Percentiles rank a stretch among this genome's conserved stretches.
Evolutionary conservation across 2,888 invertebrate species (phyloP).

Genomic region (Acrocera orbiculus): DNA sequence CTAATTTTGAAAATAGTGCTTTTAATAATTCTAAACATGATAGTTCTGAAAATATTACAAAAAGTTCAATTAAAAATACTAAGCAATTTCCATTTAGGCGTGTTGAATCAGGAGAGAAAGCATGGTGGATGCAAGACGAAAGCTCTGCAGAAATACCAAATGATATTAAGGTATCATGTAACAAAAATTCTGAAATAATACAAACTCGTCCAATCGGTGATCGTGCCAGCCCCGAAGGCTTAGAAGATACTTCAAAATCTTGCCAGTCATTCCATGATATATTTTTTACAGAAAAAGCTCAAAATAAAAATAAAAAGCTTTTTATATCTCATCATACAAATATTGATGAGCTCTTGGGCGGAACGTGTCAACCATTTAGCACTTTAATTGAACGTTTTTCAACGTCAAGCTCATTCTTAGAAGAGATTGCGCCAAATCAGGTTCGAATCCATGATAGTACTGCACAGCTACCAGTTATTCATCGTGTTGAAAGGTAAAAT

Average conservation of each 20-base stretch:
- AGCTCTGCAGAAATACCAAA: conserved; percentile 17
- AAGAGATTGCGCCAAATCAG: conserved; percentile 60
- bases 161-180: conserved; percentile 5
- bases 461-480: conserved; percentile 49
- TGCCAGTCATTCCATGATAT: too few species aligned
- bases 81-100: too few species aligned
- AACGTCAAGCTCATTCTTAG: conserved; percentile 36
- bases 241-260: conserved; percentile 37
- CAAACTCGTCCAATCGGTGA: conserved; percentile 46
- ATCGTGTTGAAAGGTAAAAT: conserved; percentile 41
- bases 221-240: conserved; percentile 63
- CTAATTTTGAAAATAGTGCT: too few species aligned
- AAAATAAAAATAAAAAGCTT: conserved; percentile 21
- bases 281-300: too few species aligned
- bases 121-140: conserved; percentile 12
- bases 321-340: conserved; percentile 75
- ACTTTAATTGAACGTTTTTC: conserved; percentile 43
- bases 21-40: too few species aligned
- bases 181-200: conserved; percentile 39
- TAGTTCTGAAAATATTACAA: conserved; percentile 1
- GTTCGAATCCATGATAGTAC: conserved; percentile 66
- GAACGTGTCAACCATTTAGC: conserved; percentile 39
- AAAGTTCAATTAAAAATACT: too few species aligned
- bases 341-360: conserved; percentile 77
- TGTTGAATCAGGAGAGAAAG: background rate